Conservation (phyloP, 2,888 invertebrate species). For the Monochamus alternatus region DNA sequence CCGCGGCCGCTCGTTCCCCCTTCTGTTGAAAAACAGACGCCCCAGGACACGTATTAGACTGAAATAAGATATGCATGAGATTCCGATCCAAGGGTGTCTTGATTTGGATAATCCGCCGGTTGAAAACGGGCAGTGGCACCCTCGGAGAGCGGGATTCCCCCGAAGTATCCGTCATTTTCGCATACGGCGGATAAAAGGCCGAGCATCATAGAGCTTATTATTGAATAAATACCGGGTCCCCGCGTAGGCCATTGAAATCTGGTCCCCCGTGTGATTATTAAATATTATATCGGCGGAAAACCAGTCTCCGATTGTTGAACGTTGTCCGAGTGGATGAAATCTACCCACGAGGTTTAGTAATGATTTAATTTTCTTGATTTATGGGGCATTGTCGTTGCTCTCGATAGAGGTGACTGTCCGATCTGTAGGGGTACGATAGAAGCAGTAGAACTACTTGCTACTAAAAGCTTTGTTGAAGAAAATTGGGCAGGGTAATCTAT, state of each 20-base stretch:
- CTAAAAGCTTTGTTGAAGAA: not conserved
- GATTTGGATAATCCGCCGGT: constrained; percentile 47
- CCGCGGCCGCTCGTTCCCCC: constrained; percentile 8
- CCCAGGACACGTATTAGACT: constrained; percentile 47
- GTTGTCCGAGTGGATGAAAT: constrained; percentile 10
- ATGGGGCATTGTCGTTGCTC: not conserved
- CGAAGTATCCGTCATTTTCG: constrained; percentile 40
- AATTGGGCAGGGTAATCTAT: not conserved
- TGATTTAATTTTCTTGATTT: constrained; percentile 19
- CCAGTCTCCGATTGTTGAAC: constrained; percentile 21
- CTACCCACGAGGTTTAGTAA: constrained; percentile 26
- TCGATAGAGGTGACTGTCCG: not conserved
- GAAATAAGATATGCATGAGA: constrained; percentile 56
- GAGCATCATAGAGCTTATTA: constrained; percentile 50
- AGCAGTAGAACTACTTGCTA: too few relatives aligned
- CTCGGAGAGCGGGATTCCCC: constrained; percentile 37
- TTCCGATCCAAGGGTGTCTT: constrained; percentile 41
- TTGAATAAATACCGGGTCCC: constrained; percentile 48
- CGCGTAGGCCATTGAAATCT: constrained; percentile 2
- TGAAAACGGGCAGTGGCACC: constrained; percentile 38
- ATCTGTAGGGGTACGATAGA: not conserved
- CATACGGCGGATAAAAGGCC: constrained; percentile 41
- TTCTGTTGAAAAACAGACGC: constrained; percentile 36
- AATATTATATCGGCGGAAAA: constrained; percentile 30
- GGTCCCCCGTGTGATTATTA: constrained; percentile 29